Percentiles rank a stretch among this genome's conserved stretches.
phyloP scores from a whole-genome alignment of 2,113 vertebrate genomes.

The Condylura cristata region DNA sequence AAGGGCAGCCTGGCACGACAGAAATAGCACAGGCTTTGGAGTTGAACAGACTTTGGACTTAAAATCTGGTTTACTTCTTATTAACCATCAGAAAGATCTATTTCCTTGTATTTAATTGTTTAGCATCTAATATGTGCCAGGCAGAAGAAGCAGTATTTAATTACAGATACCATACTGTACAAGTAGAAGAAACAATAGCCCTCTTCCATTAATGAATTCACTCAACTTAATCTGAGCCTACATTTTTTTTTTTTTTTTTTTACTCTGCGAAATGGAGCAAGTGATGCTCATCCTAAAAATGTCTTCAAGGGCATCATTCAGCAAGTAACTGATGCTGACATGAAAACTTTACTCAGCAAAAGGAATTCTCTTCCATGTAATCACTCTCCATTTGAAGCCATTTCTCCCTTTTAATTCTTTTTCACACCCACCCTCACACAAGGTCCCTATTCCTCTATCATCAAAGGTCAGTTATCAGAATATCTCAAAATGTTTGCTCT shows the following conservation, averaged over 20 bases:
- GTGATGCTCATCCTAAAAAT: background rate
- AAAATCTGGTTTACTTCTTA: conserved; percentile 25
- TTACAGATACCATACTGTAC: background rate
- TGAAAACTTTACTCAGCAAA: background rate
- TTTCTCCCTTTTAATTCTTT: background rate
- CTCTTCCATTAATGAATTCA: conserved; percentile 1
- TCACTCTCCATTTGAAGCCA: background rate
- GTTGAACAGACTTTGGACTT: background rate
- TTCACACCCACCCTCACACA: background rate
- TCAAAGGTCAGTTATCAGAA: background rate
- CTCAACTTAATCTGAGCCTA: background rate
- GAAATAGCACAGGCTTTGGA: background rate
- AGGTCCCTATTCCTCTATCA: background rate
- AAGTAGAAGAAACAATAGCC: background rate
- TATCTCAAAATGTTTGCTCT: background rate
- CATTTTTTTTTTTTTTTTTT: conserved; percentile 37
- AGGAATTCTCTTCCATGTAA: background rate
- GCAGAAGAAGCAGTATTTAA: background rate
- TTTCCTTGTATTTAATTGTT: conserved; percentile 13
- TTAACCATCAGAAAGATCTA: conserved; percentile 31
- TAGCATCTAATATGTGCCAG: background rate
- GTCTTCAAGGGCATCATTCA: background rate
- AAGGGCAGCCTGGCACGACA: background rate
- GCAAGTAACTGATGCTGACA: background rate
- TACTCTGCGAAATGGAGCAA: conserved; percentile 6